A percentile compares a stretch with the other conserved stretches of the same genome.
Conservation (phyloP, 2,888 invertebrate species). For the Lathronympha strigana region DNA sequence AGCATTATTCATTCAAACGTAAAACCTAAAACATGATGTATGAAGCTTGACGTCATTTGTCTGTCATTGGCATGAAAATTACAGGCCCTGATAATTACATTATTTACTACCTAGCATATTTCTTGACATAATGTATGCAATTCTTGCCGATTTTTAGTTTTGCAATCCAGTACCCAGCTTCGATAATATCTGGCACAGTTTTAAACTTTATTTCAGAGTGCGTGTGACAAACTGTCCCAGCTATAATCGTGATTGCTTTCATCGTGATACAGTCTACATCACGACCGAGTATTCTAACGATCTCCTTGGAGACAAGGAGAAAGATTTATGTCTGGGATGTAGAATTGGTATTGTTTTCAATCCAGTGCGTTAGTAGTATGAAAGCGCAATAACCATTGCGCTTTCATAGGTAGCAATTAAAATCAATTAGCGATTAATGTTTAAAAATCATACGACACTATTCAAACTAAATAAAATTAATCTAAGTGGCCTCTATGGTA, state of each 20-base stretch:
- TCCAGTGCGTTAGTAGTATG: background rate
- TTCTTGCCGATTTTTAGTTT: background rate
- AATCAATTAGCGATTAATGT: no score
- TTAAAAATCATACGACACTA: no score
- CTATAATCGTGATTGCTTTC: constrained; percentile 71
- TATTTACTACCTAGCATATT: no score
- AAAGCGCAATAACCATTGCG: background rate
- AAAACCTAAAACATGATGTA: no score
- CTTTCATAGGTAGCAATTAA: no score
- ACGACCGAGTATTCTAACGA: constrained; percentile 62
- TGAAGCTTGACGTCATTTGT: no score
- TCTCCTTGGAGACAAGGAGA: constrained; percentile 57
- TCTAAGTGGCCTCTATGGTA: no score
- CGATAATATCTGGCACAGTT: constrained; percentile 33
- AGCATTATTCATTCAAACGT: no score
- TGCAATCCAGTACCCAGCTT: constrained; percentile 6
- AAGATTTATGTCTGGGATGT: background rate
- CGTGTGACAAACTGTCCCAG: constrained; percentile 59
- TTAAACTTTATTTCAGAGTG: constrained; percentile 34
- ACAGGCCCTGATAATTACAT: no score
- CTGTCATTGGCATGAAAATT: no score
- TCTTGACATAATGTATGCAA: no score
- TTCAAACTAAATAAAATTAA: no score
- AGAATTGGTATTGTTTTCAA: constrained; percentile 4
- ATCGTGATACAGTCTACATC: constrained; percentile 69